A percentile compares a stretch with the other conserved stretches of the same genome.
Conservation (phyloP, 1,140 invertebrate species). For the Bombus balteatus region DNA sequence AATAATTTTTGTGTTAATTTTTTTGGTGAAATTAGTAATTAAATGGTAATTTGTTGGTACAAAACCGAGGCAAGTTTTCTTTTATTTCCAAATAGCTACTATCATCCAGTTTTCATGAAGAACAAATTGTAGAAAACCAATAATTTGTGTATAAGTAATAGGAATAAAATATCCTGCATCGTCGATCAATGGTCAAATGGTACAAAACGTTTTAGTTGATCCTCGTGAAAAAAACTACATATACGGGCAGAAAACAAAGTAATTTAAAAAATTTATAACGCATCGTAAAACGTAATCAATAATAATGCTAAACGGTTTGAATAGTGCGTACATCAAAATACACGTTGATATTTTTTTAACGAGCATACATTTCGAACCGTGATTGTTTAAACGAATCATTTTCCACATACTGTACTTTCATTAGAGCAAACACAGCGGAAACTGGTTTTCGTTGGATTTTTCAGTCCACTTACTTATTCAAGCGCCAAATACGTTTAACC, state of each 20-base stretch:
- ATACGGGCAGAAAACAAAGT: not conserved
- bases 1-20: too few species aligned
- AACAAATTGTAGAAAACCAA: too few species aligned
- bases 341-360: not conserved
- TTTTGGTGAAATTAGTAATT: too few species aligned
- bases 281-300: not conserved
- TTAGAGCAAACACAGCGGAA: not conserved
- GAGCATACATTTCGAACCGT: not conserved
- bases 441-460: not conserved
- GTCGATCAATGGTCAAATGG: too few species aligned
- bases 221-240: not conserved
- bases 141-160: too few species aligned
- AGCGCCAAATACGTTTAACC: slow-evolving; percentile 25
- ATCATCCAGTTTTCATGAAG: too few species aligned
- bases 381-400: not conserved
- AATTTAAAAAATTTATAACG: not conserved
- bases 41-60: too few species aligned
- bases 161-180: too few species aligned
- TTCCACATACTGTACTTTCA: not conserved
- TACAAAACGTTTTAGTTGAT: too few species aligned
- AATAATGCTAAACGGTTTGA: not conserved
- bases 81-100: too few species aligned
- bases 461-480: slow-evolving; percentile 23
- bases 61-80: too few species aligned
- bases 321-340: not conserved